Conservation (phyloP, 2,888 invertebrate species). For the Palloptera scutellata region DNA sequence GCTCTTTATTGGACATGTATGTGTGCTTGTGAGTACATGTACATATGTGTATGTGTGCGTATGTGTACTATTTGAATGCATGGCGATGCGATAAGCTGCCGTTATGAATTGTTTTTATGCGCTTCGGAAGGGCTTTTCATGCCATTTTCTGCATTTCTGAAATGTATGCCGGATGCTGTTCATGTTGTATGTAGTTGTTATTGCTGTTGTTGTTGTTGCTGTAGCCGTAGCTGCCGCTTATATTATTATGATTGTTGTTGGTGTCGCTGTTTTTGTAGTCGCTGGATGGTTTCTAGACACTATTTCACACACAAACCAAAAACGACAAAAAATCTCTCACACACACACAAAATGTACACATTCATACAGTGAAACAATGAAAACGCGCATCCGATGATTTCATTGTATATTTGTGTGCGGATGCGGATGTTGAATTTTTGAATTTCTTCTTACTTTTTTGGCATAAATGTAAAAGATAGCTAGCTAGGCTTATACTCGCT, state of each 20-base stretch:
- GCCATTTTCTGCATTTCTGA: conserved; percentile 28
- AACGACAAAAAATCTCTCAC: conserved; percentile 14
- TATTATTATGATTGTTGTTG: background rate
- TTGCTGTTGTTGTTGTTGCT: conserved; percentile 2
- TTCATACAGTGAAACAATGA: conserved; percentile 2
- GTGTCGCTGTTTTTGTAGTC: background rate
- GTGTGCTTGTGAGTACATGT: background rate
- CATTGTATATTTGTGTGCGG: too few relatives aligned
- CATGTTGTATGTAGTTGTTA: conserved; percentile 20
- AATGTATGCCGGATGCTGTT: conserved; percentile 17
- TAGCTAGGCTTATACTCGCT: too few relatives aligned
- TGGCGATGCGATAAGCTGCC: conserved; percentile 15
- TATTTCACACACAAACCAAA: background rate
- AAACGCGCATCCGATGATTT: background rate
- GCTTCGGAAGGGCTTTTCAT: conserved; percentile 30
- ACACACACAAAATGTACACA: conserved; percentile 3
- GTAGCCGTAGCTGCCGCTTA: background rate
- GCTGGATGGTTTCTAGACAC: background rate
- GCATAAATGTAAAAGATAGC: too few relatives aligned
- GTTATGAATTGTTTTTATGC: conserved; percentile 27
- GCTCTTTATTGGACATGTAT: background rate
- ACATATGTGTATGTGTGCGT: background rate
- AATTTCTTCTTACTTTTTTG: conserved; percentile 6
- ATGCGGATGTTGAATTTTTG: conserved; percentile 14
- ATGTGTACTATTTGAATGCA: background rate